phyloP scores from a whole-genome alignment of 2,113 vertebrate species.

The Mesocricetus auratus region DNA sequence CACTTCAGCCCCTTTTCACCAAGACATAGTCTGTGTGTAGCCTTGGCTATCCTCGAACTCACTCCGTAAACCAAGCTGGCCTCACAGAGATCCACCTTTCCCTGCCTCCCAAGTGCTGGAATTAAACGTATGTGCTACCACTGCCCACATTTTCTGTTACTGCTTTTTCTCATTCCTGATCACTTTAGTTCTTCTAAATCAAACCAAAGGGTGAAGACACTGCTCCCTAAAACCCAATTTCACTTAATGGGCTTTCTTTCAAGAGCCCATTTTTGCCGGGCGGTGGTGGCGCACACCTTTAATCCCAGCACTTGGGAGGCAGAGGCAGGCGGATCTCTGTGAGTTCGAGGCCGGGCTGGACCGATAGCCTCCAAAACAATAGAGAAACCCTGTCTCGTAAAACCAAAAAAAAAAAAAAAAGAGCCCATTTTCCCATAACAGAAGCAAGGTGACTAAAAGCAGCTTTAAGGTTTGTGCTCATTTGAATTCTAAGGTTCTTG shows the following conservation, averaged over 20 bases:
- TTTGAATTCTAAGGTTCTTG: slow-evolving; percentile 32
- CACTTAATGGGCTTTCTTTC: slow-evolving; percentile 26
- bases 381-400: too few relatives aligned
- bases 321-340: too few relatives aligned
- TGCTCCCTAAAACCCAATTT: not conserved
- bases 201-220: slow-evolving; percentile 23
- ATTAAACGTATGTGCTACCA: too few relatives aligned
- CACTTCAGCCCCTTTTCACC: not conserved
- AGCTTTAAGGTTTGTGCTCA: slow-evolving; percentile 50
- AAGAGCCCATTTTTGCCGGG: slow-evolving; percentile 29
- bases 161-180: not conserved
- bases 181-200: slow-evolving; percentile 31
- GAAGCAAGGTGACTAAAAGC: slow-evolving; percentile 48
- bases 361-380: too few relatives aligned
- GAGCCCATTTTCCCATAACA: slow-evolving; percentile 24
- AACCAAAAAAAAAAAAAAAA: too few relatives aligned
- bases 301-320: too few relatives aligned
- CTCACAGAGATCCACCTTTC: too few relatives aligned
- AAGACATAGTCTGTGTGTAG: not conserved
- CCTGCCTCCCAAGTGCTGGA: too few relatives aligned
- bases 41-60: not conserved
- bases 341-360: too few relatives aligned
- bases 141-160: not conserved
- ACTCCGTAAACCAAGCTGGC: too few relatives aligned
- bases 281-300: too few relatives aligned